These are phyloP conservation scores for Ameiurus melas DNA, from an alignment of 2,113 vertebrate genomes.

Conservation along the genomic window DNA sequence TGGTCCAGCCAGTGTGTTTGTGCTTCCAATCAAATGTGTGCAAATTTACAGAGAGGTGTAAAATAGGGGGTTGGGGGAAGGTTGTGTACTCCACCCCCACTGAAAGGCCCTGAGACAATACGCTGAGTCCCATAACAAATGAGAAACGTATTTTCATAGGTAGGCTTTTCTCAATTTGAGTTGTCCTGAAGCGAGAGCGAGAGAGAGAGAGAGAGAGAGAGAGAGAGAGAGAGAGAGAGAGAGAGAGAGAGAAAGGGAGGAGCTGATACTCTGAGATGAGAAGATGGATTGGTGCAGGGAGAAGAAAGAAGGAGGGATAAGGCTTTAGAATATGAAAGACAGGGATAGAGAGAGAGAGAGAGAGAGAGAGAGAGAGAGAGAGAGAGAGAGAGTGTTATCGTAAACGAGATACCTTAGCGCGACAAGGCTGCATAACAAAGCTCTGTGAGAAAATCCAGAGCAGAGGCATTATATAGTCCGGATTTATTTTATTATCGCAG, in stretches of 20 bases:
- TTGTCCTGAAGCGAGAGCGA: constrained; percentile 17
- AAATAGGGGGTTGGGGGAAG: constrained; percentile 38
- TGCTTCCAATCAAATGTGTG: constrained; percentile 36
- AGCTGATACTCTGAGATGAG: constrained; percentile 64
- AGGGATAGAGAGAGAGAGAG: constrained; percentile 29
- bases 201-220: constrained; percentile 10
- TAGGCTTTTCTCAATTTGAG: not conserved
- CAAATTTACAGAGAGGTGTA: constrained; percentile 48
- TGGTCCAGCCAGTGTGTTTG: not conserved
- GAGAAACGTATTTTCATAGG: not conserved
- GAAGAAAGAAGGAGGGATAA: not conserved
- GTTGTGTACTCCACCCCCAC: constrained; percentile 29
- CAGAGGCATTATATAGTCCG: not conserved
- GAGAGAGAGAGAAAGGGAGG: constrained; percentile 13
- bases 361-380: constrained; percentile 25
- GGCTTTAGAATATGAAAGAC: constrained; percentile 31
- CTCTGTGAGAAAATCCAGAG: not conserved
- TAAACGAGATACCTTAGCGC: constrained; percentile 72
- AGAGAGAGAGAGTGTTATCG: constrained; percentile 34
- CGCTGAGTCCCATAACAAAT: not conserved
- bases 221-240: constrained; percentile 18
- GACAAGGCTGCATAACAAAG: constrained; percentile 65
- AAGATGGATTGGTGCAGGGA: constrained; percentile 26
- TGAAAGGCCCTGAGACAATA: constrained; percentile 25
- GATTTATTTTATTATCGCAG: constrained; percentile 32